Base-by-base conservation (phyloP, 2,888 invertebrate species). In the Digitonthophagus gazella region DNA sequence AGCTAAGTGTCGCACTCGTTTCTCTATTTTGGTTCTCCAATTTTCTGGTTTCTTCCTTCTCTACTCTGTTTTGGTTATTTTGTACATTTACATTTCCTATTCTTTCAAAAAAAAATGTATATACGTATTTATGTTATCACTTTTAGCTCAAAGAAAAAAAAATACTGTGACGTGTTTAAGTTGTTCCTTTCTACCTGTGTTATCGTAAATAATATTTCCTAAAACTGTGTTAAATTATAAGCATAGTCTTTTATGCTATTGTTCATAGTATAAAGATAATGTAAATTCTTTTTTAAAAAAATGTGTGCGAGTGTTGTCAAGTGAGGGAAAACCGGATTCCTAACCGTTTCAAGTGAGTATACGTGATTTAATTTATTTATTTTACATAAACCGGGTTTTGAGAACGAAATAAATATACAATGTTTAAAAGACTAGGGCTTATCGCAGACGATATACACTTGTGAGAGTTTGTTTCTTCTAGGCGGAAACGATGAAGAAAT, bases 241-340 rank as follows among this genome's bases (percentile, higher is more conserved):
- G 71, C 71, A 70, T 71, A 72, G 71, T 69, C 71, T 71, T 71
- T 74, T 72, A 72, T 69, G 57, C 63, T 70, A 61, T 68, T 69
- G 71, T 74, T 74, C 69, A 72, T 70, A 68, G 58, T 19, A 58
- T 61, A 61, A 19, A 19, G n/a, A 16, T 6, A 16, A 5, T 61
- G 15, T 2, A 15, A 15, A 15, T 58, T 15, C 16, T 15, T 11
- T 58, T 58, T 15, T 3, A 15, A 19, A 61, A 61, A 3, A 57
- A 57, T 57, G 57, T 58, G 16, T 20, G 16, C n/a, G 16, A 5
- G 20, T 14, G 20, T 16, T 61, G 15, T 61, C 16, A 19, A 15
- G 61, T 61, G 61, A 15, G 18, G n/a, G 16, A 6, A 20, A 19
- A 18, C 20, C 11, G 61, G 18, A 15, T 11, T 58, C 11, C 11